Evolutionary conservation across 2,113 vertebrate genomes (phyloP).

Genomic region (Salvelinus fontinalis): DNA sequence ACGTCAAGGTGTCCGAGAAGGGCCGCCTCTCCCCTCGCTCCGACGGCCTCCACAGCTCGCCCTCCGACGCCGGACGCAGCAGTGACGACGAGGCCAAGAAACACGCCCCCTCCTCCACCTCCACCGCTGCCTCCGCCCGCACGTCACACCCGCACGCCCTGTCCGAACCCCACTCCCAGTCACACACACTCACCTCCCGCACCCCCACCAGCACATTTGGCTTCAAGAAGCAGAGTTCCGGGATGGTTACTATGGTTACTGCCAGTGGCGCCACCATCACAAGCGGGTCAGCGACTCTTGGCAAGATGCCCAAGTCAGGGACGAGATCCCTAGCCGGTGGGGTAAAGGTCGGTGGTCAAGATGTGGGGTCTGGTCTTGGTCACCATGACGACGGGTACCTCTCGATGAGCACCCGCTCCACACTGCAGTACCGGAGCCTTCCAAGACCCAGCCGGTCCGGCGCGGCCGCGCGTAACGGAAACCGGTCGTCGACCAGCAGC

Average conservation of each 20-base stretch:
- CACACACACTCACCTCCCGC: constrained; percentile 66
- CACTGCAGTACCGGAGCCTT: constrained; percentile 94
- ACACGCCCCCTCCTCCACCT: constrained; percentile 42
- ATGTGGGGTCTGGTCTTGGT: constrained; percentile 72
- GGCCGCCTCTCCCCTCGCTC: constrained; percentile 86
- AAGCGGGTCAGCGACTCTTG: constrained; percentile 93
- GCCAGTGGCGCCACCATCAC: constrained; percentile 92
- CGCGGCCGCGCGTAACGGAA: constrained; percentile 79
- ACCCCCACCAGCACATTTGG: constrained; percentile 88
- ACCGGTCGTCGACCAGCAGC: constrained; percentile 97
- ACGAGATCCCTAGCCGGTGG: constrained; percentile 76
- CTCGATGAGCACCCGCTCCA: constrained; percentile 85
- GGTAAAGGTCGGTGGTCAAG: constrained; percentile 65
- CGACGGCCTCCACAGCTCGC: constrained; percentile 88
- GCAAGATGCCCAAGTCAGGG: constrained; percentile 93
- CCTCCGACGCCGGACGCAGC: constrained; percentile 91
- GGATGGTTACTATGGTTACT: constrained; percentile 87
- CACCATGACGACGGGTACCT: constrained; percentile 92
- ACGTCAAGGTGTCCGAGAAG: constrained; percentile 97
- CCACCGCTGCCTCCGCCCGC: constrained; percentile 64
- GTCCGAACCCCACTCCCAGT: constrained; percentile 54
- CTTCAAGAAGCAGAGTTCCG: constrained; percentile 91
- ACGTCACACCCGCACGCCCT: constrained; percentile 46
- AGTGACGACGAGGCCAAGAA: constrained; percentile 93
- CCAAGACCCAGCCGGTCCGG: constrained; percentile 92